Percentiles rank a stretch among this genome's conserved stretches.
Evolutionary conservation across 1,140 invertebrate genomes (phyloP).

Genomic region (Caenorhabditis inopinata): DNA sequence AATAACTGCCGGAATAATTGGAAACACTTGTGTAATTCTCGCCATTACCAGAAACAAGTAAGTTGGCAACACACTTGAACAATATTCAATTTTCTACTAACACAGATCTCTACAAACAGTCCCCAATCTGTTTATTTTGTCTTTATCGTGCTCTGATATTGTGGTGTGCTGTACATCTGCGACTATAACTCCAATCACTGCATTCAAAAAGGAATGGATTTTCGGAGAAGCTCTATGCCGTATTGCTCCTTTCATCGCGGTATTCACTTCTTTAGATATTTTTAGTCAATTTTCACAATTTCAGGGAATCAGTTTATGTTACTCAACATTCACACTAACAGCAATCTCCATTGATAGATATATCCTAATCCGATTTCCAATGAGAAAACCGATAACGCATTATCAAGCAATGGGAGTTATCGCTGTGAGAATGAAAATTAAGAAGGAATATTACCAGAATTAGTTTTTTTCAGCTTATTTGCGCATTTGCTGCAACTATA

Average conservation of each 20-base stretch:
- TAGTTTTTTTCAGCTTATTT: slow-evolving; percentile 55
- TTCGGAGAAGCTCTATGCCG: slow-evolving; percentile 60
- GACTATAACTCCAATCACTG: slow-evolving; percentile 65
- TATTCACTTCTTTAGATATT: background rate
- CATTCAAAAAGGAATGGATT: slow-evolving; percentile 63
- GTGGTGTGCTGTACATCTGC: slow-evolving; percentile 62
- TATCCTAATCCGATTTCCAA: slow-evolving; percentile 62
- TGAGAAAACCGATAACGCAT: slow-evolving; percentile 62
- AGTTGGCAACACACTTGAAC: background rate
- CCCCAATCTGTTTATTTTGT: slow-evolving; percentile 65
- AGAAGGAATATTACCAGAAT: background rate
- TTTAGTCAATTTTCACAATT: background rate
- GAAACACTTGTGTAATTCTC: slow-evolving; percentile 51
- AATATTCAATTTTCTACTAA: background rate
- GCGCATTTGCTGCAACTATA: slow-evolving; percentile 53
- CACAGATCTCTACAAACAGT: slow-evolving; percentile 59
- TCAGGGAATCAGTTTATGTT: slow-evolving; percentile 58
- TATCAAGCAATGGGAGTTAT: slow-evolving; percentile 58
- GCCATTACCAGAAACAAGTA: slow-evolving; percentile 55
- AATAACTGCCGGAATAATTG: slow-evolving; percentile 48
- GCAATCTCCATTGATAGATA: slow-evolving; percentile 65
- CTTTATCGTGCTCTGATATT: slow-evolving; percentile 64
- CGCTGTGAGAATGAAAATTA: slow-evolving; percentile 45
- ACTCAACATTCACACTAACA: slow-evolving; percentile 63
- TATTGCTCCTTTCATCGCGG: slow-evolving; percentile 60